Conservation (phyloP, 2,113 vertebrate species). For the Lutjanus erythropterus region DNA sequence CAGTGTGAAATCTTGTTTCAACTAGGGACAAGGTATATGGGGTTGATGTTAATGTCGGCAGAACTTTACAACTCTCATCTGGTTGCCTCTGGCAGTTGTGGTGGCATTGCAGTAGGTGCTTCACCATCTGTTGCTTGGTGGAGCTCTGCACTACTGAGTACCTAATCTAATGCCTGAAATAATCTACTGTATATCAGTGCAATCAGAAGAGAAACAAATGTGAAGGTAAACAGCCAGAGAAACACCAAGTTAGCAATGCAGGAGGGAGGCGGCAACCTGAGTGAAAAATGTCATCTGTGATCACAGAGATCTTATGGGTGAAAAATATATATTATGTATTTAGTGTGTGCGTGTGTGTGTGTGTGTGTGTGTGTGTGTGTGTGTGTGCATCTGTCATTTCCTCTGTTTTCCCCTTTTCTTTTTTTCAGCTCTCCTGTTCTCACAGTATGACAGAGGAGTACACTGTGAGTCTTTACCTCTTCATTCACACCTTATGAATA, state of each 20-base stretch:
- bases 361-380: neutral
- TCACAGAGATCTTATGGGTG: neutral
- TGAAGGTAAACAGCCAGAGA: neutral
- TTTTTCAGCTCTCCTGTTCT: neutral
- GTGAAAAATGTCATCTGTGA: neutral
- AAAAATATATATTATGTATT: neutral
- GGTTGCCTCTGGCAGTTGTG: too few species aligned
- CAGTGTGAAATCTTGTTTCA: too few species aligned
- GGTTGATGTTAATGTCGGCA: too few species aligned
- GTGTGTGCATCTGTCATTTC: neutral
- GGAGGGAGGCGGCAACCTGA: neutral
- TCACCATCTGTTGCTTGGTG: too few species aligned
- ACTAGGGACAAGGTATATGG: too few species aligned
- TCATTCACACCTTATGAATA: neutral
- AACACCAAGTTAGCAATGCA: neutral
- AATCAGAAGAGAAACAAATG: neutral
- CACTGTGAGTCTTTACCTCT: neutral
- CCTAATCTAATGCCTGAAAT: neutral
- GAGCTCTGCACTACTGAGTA: too few species aligned
- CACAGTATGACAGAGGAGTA: neutral
- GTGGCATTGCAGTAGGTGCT: too few species aligned
- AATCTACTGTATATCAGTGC: neutral
- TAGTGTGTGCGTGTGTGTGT: neutral
- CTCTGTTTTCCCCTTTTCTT: neutral
- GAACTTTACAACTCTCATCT: too few species aligned